Base-by-base conservation (phyloP, 2,888 invertebrate species). In the Lobophora halterata region DNA sequence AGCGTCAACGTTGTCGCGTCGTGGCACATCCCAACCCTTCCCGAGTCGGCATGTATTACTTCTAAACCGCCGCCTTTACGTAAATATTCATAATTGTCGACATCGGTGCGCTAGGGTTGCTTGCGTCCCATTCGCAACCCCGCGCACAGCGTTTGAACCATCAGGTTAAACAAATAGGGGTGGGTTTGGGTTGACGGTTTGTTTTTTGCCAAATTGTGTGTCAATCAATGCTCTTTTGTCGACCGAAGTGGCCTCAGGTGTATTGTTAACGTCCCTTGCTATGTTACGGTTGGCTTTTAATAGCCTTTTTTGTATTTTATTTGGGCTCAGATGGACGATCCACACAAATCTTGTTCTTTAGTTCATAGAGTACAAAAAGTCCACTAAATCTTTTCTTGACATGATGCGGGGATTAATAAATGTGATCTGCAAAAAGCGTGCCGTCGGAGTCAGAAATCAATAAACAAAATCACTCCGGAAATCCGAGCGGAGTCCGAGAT, bases 391-490 rank as follows among this genome's bases (percentile, higher is more conserved):
- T 73, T 58, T 37, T 58, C 58, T 38, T 68, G 73, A 74, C 75
- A 75, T 70, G 72, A 78, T 77, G 71, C 72, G 71, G 71, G 71
- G 68, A 81, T 79, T 79, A 81, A 80, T 79, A 79, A 76, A 70
- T 72, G 61, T 63, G 58, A 60, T 61, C 72, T 64, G 66, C 64
- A 61, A 71, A 71, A 64, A 66, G 61, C 58, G 62, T 69, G 63
- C 44, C 70, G 74, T 29, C 77, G n/a, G n/a, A n/a, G n/a, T n/a
- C 75, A 72, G 76, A 75, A 86, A 86, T 86, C 86, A 83, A 87
- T 87, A 86, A 86, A 81, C 81, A 81, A 85, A 83, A 85, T 87
- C 85, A 81, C 79, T 69, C 76, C 81, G 86, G 86, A 87, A 85
- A 86, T 85, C 85, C 83, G 85, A 82, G 78, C 82, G 69, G 69